A percentile compares a stretch with the other conserved stretches of the same genome.
Evolutionary conservation across 1,140 invertebrate species (phyloP).

Genomic region (Drosophila suzukii): DNA sequence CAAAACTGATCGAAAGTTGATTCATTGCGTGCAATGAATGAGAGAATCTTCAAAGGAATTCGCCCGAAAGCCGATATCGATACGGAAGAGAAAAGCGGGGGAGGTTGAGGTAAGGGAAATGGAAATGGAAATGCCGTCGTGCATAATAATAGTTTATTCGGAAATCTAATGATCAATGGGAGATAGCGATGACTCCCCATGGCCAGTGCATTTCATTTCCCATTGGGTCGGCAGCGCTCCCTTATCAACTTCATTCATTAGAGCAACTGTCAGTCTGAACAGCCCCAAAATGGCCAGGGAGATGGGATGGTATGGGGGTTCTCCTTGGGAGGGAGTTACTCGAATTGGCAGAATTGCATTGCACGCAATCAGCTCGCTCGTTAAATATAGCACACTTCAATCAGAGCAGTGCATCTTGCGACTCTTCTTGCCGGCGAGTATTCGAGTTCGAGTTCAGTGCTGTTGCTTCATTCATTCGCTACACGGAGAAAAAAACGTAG

Average conservation of each 20-base stretch:
- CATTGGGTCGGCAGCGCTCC: conserved; percentile 23
- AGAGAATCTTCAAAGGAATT: conserved; percentile 50
- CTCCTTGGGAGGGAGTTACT: conserved; percentile 1
- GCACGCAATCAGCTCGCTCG: conserved; percentile 48
- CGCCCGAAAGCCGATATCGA: conserved; percentile 40
- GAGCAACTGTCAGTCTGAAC: conserved; percentile 46
- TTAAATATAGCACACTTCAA: conserved; percentile 81
- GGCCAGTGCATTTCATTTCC: conserved; percentile 25
- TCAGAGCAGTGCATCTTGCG: conserved; percentile 59
- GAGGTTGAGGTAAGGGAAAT: background rate
- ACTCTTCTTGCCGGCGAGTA: conserved; percentile 19
- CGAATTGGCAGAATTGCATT: conserved; percentile 70
- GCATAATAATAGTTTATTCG: conserved; percentile 39
- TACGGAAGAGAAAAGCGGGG: conserved; percentile 4
- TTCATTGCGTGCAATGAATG: conserved; percentile 46
- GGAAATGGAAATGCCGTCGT: conserved; percentile 21
- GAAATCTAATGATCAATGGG: conserved; percentile 39
- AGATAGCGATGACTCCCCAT: background rate
- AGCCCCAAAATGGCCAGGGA: conserved; percentile 14
- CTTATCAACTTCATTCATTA: conserved; percentile 80
- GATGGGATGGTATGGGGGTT: background rate
- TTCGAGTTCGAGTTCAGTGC: conserved; percentile 64
- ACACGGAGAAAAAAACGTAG: conserved; percentile 3
- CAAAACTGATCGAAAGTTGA: conserved; percentile 25
- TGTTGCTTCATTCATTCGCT: conserved; percentile 35